Base-by-base conservation (phyloP, 2,888 invertebrate species). In the Oligia fasciuncula region DNA sequence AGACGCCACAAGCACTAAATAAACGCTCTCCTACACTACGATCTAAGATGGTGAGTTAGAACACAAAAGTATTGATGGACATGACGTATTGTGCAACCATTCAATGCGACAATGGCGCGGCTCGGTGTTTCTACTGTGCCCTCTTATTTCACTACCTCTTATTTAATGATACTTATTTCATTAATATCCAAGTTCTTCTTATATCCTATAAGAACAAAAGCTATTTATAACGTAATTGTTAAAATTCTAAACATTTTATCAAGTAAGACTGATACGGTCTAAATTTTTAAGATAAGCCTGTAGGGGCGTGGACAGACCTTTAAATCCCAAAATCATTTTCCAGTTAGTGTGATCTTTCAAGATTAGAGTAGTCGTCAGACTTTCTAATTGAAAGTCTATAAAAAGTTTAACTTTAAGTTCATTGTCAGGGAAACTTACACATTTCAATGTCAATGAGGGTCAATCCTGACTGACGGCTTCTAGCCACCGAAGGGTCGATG, bases 11-110 rank as follows among this genome's bases (percentile, higher is more conserved):
- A 19, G 43, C 49, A 17, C 57, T 29, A 6, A 23, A 14, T 14
- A 51, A 49, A 66, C n/a, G 66, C 8, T 40, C 19, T 17, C 29
- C 57, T 46, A 6, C n/a, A 19, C 29, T 19, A 14, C 40, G 49
- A 35, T 77, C 11, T 77, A 35, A 67, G 35, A 66, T 19, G 75
- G 29, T 35, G 49, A 46, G n/a, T 23, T 65, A 14, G 6, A 29
- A n/a, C 23, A 49, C 54, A 49, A 75, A 75, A 57, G 5, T 63
- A 81, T 78, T 74, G 40, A 46, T 19, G 19, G 17, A 8, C 6
- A 5, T 29, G 4, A 29, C 29, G 29, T 35, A 29, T 29, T 54
- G 23, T 13, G 17, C 29, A 51, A 63, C 11, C 43, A 51, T 29
- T 73, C 54, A 9, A 19, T 23, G 11, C 17, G 2, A 23, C 46